A percentile compares a stretch with the other conserved stretches of the same genome.
Evolutionary conservation across 2,113 vertebrate species (phyloP).

Genomic region (Neogale vison): DNA sequence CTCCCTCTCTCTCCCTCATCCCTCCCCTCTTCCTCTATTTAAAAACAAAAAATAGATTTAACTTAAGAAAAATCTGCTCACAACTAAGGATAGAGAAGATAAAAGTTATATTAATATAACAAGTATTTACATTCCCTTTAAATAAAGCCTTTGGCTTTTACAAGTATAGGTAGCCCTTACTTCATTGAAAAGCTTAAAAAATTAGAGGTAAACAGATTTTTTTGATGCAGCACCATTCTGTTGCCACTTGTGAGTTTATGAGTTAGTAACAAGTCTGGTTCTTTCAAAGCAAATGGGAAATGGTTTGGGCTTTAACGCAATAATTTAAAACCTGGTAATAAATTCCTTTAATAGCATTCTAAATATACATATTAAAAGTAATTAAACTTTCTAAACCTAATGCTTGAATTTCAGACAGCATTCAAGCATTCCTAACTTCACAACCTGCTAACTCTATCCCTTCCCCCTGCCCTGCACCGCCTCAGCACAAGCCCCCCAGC

Average conservation of each 20-base stretch:
- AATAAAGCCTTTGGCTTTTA: background rate
- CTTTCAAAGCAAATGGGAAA: constrained; percentile 63
- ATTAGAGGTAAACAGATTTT: constrained; percentile 42
- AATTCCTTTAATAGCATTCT: constrained; percentile 52
- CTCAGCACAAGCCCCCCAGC: background rate
- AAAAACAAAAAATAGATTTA: background rate
- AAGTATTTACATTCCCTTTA: background rate
- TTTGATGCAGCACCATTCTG: constrained; percentile 43
- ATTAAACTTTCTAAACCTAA: constrained; percentile 45
- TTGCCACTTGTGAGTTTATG: constrained; percentile 55
- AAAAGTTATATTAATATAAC: background rate
- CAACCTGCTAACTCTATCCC: background rate
- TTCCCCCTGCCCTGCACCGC: background rate
- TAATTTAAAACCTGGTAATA: constrained; percentile 62
- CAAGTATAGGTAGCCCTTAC: background rate
- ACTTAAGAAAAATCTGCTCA: constrained; percentile 51
- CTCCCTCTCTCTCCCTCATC: background rate
- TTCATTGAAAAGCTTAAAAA: constrained; percentile 63
- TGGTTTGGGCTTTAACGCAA: constrained; percentile 46
- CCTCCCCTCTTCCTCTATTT: background rate
- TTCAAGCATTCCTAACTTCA: constrained; percentile 6
- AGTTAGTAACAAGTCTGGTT: constrained; percentile 50
- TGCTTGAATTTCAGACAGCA: constrained; percentile 15
- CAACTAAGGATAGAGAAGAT: constrained; percentile 18
- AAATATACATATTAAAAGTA: background rate